Base-by-base conservation (phyloP, 1,140 invertebrate species). In the Lordiphosa collinella region DNA sequence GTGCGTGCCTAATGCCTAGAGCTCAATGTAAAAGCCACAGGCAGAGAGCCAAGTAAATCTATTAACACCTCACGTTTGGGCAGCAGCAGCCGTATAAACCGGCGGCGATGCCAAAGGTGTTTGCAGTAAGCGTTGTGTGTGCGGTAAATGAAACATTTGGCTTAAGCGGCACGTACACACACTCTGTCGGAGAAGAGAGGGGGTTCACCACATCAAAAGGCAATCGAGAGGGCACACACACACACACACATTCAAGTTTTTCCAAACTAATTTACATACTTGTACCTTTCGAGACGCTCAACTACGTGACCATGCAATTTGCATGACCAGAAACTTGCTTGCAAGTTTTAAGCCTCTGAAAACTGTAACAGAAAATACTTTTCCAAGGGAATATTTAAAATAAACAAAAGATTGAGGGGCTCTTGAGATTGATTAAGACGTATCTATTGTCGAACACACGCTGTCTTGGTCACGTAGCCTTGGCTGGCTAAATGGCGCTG, bases 121-220 rank as follows among this genome's bases (percentile, higher is more conserved):
- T 35, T 52, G 58, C n/a, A 58, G 54, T 60, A 57, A 48, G 61
- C 35, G 57, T 18, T 48, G 34, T 29, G 54, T 41, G 55, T 73
- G 72, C 62, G 76, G 71, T 84, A 76, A 82, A 54, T 71, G 66
- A 60, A 84, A 57, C 71, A 71, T 80, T 80, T 63, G 66, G 61
- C 51, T 51, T 43, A 82, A 76, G 68, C 34, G 66, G 61, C 76
- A 80, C 76, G 76, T 80, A 84, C 57, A 56, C 43, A n/a, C n/a
- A n/a, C n/a, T n/a, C n/a, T n/a, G n/a, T n/a, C n/a, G n/a, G n/a
- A n/a, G n/a, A n/a, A n/a, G n/a, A n/a, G n/a, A n/a, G n/a, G n/a
- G n/a, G n/a, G n/a, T n/a, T n/a, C n/a, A n/a, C n/a, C n/a, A 82
- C 78, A 82, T 84, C 76, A 80, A 80, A 80, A 84, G 78, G 57